A percentile compares a stretch with the other conserved stretches of the same genome.
These are phyloP conservation scores for Hylaea fasciaria DNA, from an alignment of 2,888 invertebrate genomes.

Conservation along the genomic window DNA sequence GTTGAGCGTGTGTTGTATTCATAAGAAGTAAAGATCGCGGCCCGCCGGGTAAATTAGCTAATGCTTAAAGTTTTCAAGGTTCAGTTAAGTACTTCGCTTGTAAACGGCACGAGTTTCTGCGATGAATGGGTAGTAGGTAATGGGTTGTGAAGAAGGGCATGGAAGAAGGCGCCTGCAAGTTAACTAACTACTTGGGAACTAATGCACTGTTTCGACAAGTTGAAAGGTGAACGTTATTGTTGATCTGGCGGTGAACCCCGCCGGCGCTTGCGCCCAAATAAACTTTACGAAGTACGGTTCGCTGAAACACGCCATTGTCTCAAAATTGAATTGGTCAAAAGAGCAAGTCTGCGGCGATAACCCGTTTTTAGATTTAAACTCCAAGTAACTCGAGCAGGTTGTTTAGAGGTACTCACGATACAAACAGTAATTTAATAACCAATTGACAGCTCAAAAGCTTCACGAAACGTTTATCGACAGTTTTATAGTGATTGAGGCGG, in stretches of 20 bases:
- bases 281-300: constrained; percentile 38
- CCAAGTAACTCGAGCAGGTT: constrained; percentile 6
- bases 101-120: constrained; percentile 54
- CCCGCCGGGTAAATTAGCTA: constrained; percentile 63
- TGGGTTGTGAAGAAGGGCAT: constrained; percentile 61
- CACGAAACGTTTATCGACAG: too few species aligned
- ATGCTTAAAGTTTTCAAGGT: constrained; percentile 71
- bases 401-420: not conserved
- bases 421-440: not conserved
- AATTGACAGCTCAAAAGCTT: too few species aligned
- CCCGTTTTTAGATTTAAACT: constrained; percentile 31
- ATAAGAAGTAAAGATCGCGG: constrained; percentile 43
- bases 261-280: constrained; percentile 49
- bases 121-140: constrained; percentile 61
- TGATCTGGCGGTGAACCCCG: constrained; percentile 34
- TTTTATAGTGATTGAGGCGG: too few species aligned
- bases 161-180: constrained; percentile 50
- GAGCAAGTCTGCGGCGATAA: constrained; percentile 20
- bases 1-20: constrained; percentile 26
- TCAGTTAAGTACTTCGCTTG: constrained; percentile 69
- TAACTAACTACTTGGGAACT: constrained; percentile 50
- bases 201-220: constrained; percentile 56
- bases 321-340: constrained; percentile 54
- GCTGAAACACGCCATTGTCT: constrained; percentile 52
- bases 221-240: constrained; percentile 49